These are phyloP conservation scores for Promerops cafer DNA, from an alignment of 2,113 vertebrate species.

Conservation along the genomic window DNA sequence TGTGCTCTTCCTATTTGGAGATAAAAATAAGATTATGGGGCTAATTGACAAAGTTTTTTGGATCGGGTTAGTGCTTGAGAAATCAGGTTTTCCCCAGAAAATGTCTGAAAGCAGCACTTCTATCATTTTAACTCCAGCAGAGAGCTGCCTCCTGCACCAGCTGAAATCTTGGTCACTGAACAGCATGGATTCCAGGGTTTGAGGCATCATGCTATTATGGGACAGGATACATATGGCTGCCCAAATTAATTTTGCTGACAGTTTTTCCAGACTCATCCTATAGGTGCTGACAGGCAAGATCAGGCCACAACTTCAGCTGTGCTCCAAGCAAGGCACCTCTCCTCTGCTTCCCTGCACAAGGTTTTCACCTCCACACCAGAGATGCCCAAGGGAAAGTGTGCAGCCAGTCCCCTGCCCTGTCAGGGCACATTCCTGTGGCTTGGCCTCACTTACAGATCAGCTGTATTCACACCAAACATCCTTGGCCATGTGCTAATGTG, in stretches of 20 bases:
- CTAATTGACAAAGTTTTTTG: not conserved
- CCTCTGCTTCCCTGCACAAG: not conserved
- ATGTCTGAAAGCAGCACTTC: not conserved
- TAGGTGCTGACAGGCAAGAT: not conserved
- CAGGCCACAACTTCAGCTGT: not conserved
- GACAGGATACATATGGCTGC: not conserved
- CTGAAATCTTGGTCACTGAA: not conserved
- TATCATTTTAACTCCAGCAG: fast-evolving
- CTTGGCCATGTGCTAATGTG: fast-evolving
- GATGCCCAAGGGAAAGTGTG: not conserved
- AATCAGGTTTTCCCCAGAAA: conserved; percentile 6
- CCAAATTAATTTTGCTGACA: not conserved
- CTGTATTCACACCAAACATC: not conserved
- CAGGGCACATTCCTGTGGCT: not conserved
- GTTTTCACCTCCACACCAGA: not conserved
- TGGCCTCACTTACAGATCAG: not conserved
- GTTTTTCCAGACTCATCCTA: not conserved
- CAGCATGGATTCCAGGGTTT: not conserved
- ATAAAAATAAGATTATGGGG: conserved; percentile 20
- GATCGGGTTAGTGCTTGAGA: not conserved
- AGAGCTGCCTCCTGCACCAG: not conserved
- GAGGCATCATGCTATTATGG: not conserved
- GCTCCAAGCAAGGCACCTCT: not conserved
- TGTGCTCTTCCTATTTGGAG: not conserved
- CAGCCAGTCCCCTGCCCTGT: not conserved